Base-by-base conservation (phyloP, 2,797 vertebrate genomes). In the Halcyon leucocephala region DNA sequence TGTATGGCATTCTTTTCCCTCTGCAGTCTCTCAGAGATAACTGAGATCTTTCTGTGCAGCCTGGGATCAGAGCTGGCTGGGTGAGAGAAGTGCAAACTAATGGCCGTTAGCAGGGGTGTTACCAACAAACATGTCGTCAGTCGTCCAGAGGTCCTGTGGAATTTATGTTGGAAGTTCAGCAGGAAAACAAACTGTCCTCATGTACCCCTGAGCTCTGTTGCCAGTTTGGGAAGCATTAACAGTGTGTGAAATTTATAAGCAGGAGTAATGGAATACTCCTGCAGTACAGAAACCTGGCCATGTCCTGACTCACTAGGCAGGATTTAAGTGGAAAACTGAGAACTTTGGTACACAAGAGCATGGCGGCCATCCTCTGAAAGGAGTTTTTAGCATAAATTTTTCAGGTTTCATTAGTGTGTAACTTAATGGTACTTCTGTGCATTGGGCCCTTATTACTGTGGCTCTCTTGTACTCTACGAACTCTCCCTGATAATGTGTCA, bases 171-270 rank as follows among this genome's bases (percentile, higher is more conserved):
- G 84, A 95, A 95, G 87, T 95, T 84, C 85, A 93, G 62, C 67
- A 73, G 93, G 85, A 96, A 96, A 93, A 82, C 66, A 93, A 86
- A 57, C 69, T 88, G 80, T 93, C 90, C 96, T 95, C 86, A 61
- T 79, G 74, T 70, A 93, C 87, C 88, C 94, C 73, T 85, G 77
- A 90, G 73, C 80, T 83, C 37, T 71, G 52, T 41, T 96, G 83
- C 86, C 89, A 84, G 87, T 74, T 83, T 92, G 86, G 92, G 94
- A 95, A 94, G 69, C 74, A 92, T 89, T 96, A 89, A 94, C 58
- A 93, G 93, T 7, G 90, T 96, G 95, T 87, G 97, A 97, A 92
- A 82, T 89, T 86, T 78, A 76, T 94, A 97, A 96, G 86, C 77
- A 87, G 72, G 81, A 95, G 77, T 95, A 93, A 94, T 82, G 93